Evolutionary conservation across 2,113 vertebrate genomes (phyloP), one percentile per base, ranked within the genome.

Genomic region (Notechis scutatus): DNA sequence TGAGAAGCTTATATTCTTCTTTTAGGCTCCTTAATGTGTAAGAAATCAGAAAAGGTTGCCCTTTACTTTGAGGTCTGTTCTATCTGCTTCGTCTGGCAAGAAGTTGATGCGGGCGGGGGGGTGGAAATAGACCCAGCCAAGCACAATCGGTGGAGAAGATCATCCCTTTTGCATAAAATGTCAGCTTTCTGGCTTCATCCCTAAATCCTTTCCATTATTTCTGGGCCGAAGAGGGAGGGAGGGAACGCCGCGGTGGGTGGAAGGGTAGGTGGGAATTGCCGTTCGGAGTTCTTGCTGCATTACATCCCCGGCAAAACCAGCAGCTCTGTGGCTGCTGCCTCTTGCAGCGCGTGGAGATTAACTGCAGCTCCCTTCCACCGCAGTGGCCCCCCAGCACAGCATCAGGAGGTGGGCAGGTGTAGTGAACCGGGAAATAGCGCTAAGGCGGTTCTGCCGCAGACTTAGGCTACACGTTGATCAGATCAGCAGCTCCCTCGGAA

Each of bases 361-460:
- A 42, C 92, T 90, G 92, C 92, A 54, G 89, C 88, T 61, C 74
- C 89, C 74, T 93, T 93, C 89, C 92, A 90, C 92, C 11, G 92
- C 92, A 93, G 42, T 90, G 88, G 74, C 74, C 88, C 92, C 92
- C 92, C 92, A 90, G 23, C 89, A 55, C 74, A 86, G 74, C 88
- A 52, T 54, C 88, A 86, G 92, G 81, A 93, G 92, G 88, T 90
- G 92, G 92, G 92, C 92, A 93, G 88, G 92, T 90, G 92, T 90
- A 93, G 92, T 87, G 92, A 93, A 93, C 92, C 92, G 92, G 88
- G 92, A 93, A 93, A 93, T 93, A 90, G 88, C 74, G 45, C 92
- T 81, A 64, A 90, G 89, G 89, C 92, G 56, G 81, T 52, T 90
- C 88, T 93, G 92, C 92, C n/a, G 92, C 92, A 93, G 56, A 90